Conservation (phyloP, 2,113 vertebrate species). For the Phodopus roborovskii region DNA sequence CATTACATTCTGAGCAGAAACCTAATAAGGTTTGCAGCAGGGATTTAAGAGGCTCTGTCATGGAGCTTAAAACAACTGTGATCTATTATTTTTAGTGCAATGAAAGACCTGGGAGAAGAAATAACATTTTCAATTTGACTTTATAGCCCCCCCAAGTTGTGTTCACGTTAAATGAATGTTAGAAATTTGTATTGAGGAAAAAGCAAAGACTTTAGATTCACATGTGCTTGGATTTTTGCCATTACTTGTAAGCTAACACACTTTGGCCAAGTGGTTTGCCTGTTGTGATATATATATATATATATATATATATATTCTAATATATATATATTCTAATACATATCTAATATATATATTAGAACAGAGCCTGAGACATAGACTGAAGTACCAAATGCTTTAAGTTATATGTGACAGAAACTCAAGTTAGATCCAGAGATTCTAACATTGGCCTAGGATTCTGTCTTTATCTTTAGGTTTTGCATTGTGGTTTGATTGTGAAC, state of each 20-base stretch:
- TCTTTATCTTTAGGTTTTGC: background rate
- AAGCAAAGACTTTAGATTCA: background rate
- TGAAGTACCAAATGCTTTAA: background rate
- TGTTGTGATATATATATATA: background rate
- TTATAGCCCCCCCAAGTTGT: constrained; percentile 59
- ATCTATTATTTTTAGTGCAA: constrained; percentile 74
- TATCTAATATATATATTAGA: too few species aligned
- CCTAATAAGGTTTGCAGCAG: constrained; percentile 75
- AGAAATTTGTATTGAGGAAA: constrained; percentile 28
- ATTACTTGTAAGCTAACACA: background rate
- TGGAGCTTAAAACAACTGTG: constrained; percentile 63
- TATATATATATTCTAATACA: background rate
- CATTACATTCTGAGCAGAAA: constrained; percentile 64
- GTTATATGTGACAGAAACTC: background rate
- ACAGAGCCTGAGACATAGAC: background rate
- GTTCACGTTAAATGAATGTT: constrained; percentile 69
- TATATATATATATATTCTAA: too few species aligned
- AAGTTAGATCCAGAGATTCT: background rate
- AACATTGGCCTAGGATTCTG: background rate
- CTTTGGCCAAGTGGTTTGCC: background rate
- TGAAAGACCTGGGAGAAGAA: constrained; percentile 68
- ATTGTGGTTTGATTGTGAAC: background rate
- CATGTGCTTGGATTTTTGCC: background rate
- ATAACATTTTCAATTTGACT: constrained; percentile 66
- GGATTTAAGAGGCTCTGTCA: constrained; percentile 71